Conservation (phyloP, 92 coral and sea anemone species). For the Isaurus tuberculatus region DNA sequence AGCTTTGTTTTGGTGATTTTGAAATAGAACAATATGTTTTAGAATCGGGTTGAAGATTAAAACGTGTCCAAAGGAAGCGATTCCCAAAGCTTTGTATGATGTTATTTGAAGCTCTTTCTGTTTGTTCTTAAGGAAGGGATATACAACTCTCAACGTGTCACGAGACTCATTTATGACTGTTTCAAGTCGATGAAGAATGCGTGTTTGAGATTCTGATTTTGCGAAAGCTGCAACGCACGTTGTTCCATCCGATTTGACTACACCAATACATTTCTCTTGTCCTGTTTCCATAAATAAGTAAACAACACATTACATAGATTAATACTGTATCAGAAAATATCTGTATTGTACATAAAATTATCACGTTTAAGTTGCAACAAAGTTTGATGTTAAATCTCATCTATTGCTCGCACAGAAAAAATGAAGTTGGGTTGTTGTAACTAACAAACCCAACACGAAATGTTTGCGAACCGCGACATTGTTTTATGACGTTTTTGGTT, state of each 20-base stretch:
- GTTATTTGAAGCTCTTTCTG: slow-evolving; percentile 53
- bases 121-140: slow-evolving; percentile 63
- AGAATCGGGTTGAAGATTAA: slow-evolving; percentile 76
- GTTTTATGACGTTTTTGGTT: too few species aligned
- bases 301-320: too few species aligned
- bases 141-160: slow-evolving; percentile 63
- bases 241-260: slow-evolving; percentile 94
- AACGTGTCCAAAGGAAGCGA: slow-evolving; percentile 95
- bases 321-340: too few species aligned
- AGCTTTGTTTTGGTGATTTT: slow-evolving; percentile 81
- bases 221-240: slow-evolving; percentile 90
- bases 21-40: slow-evolving; percentile 86
- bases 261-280: slow-evolving; percentile 65
- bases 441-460: too few species aligned
- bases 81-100: slow-evolving; percentile 75
- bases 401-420: too few species aligned
- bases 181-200: slow-evolving; percentile 65
- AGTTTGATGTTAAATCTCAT: too few species aligned
- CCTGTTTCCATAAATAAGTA: slow-evolving; percentile 30
- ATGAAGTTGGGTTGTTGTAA: too few species aligned
- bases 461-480: too few species aligned
- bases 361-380: too few species aligned
- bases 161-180: slow-evolving; percentile 64
- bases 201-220: slow-evolving; percentile 56
- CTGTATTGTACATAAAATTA: too few species aligned